phyloP scores from a whole-genome alignment of 1,140 invertebrate genomes.

The Drosophila parabipectinata region DNA sequence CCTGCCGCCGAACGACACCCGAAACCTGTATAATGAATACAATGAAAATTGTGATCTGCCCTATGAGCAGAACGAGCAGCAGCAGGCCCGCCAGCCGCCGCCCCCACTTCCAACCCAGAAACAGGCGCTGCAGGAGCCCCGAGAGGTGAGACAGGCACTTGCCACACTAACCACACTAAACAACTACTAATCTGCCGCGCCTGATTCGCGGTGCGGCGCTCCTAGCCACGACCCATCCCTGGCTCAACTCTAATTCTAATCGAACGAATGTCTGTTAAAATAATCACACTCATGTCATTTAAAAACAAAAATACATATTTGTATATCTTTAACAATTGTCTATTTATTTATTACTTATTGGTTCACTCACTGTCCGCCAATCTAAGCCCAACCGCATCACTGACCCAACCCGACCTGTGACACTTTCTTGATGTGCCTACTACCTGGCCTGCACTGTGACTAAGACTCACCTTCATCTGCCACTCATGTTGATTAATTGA shows the following conservation, averaged over 20 bases:
- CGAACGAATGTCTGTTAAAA: slow-evolving; percentile 71
- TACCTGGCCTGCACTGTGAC: not conserved
- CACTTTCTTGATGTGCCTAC: not conserved
- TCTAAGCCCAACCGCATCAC: slow-evolving; percentile 11
- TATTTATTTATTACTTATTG: slow-evolving; percentile 67
- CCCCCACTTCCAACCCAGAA: slow-evolving; percentile 53
- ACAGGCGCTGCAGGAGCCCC: slow-evolving; percentile 87
- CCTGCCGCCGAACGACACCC: slow-evolving; percentile 77
- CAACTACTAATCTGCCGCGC: slow-evolving; percentile 67
- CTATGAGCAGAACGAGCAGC: slow-evolving; percentile 92
- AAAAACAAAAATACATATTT: slow-evolving; percentile 65
- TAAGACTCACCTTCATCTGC: not conserved
- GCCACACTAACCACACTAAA: slow-evolving; percentile 78
- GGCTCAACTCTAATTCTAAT: slow-evolving; percentile 62
- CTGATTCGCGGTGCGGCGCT: slow-evolving; percentile 33
- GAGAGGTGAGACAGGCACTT: slow-evolving; percentile 83
- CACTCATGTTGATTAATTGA: not conserved
- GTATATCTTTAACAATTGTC: slow-evolving; percentile 65
- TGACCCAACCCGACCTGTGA: not conserved
- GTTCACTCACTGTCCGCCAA: slow-evolving; percentile 35
- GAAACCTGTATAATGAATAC: slow-evolving; percentile 84
- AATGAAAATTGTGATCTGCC: slow-evolving; percentile 89
- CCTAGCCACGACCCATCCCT: slow-evolving; percentile 37
- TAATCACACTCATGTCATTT: slow-evolving; percentile 72
- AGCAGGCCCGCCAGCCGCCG: slow-evolving; percentile 87